Evolutionary conservation across 2,888 invertebrate genomes (phyloP).

Genomic region (Drosophila mimetica): DNA sequence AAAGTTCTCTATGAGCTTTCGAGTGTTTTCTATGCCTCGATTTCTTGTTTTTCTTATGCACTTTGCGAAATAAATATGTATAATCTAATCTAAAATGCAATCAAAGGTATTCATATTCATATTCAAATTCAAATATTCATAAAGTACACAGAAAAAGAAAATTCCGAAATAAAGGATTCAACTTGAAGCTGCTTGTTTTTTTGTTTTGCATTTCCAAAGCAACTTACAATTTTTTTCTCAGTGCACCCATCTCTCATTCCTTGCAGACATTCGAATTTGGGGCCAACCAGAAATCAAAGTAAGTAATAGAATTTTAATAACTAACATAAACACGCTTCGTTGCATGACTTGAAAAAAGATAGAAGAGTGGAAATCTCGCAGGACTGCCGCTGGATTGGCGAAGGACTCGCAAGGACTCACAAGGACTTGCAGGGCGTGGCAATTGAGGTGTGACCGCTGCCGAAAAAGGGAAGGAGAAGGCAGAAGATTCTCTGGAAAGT

Average conservation of each 20-base stretch:
- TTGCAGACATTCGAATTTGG: background rate
- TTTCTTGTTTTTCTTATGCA: constrained; percentile 19
- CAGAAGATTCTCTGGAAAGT: constrained; percentile 57
- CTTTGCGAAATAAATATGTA: background rate
- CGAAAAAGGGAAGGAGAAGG: background rate
- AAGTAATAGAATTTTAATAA: constrained; percentile 72
- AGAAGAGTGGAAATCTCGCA: background rate
- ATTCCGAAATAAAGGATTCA: too few relatives aligned
- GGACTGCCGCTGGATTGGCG: background rate
- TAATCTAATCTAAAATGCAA: background rate
- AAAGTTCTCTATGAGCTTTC: constrained; percentile 41
- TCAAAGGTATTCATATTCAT: background rate
- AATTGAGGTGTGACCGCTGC: constrained; percentile 40
- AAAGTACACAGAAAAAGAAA: background rate
- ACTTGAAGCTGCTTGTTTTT: background rate
- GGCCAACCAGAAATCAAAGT: constrained; percentile 34
- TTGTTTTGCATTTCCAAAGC: background rate
- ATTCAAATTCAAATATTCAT: background rate
- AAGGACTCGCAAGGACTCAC: too few relatives aligned
- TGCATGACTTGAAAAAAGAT: constrained; percentile 49
- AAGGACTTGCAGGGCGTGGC: constrained; percentile 11
- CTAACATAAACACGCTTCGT: constrained; percentile 54
- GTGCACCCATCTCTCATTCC: constrained; percentile 1
- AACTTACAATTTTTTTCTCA: background rate
- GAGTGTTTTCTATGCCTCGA: constrained; percentile 36